phyloP scores from a whole-genome alignment of 2,113 vertebrate genomes.

The Halcyon malimbica region DNA sequence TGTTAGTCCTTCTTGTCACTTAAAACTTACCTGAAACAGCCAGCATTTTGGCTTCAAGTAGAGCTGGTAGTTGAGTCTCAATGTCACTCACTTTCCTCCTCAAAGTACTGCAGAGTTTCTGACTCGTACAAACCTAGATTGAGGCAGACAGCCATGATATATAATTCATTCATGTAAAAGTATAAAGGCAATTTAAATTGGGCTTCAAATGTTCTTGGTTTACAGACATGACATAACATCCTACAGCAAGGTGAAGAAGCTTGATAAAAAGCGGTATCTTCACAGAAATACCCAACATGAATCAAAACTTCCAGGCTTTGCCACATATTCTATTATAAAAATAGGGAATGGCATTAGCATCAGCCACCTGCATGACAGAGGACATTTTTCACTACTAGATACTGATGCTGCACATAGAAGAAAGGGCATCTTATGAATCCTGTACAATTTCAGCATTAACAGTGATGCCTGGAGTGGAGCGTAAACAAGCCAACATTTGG shows the following conservation, averaged over 20 bases:
- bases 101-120: conserved; percentile 85
- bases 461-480: not conserved
- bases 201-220: conserved; percentile 42
- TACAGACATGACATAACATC: conserved; percentile 48
- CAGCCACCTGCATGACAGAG: not conserved
- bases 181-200: conserved; percentile 25
- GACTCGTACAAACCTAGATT: conserved; percentile 84
- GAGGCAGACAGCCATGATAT: conserved; percentile 41
- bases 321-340: not conserved
- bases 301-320: conserved; percentile 6
- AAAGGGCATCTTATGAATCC: not conserved
- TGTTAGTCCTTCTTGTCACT: not conserved
- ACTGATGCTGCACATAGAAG: not conserved
- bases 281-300: not conserved
- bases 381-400: not conserved
- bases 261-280: conserved; percentile 47
- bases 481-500: not conserved
- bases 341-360: not conserved
- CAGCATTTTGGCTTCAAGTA: conserved; percentile 88
- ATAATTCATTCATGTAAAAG: conserved; percentile 41
- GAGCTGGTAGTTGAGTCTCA: conserved; percentile 83
- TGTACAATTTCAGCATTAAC: not conserved
- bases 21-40: conserved; percentile 82
- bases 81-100: conserved; percentile 85
- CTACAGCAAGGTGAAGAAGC: conserved; percentile 5